phyloP scores from a whole-genome alignment of 2,113 vertebrate genomes.

The Aegithalos caudatus region DNA sequence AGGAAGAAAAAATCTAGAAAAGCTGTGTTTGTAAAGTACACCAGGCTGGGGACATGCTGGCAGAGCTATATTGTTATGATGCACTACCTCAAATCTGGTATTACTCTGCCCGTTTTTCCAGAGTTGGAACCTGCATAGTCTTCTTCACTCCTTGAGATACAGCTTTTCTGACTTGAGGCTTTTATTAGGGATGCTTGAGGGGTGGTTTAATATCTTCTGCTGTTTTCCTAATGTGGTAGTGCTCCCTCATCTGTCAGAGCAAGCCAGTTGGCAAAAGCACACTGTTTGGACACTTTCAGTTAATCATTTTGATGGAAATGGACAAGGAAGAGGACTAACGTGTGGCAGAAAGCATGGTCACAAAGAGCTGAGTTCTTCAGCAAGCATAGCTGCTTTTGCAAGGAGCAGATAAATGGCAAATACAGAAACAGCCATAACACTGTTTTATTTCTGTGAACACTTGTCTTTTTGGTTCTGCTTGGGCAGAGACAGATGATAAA shows the following conservation, averaged over 20 bases:
- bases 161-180: neutral
- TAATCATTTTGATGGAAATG: neutral
- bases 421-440: neutral
- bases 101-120: neutral
- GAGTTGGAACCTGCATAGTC: neutral
- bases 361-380: neutral
- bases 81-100: fast-evolving
- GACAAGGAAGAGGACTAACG: neutral
- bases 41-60: neutral
- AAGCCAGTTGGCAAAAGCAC: neutral
- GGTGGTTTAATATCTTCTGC: neutral
- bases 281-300: neutral
- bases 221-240: neutral
- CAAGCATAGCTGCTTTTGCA: neutral
- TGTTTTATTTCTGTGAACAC: neutral
- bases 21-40: fast-evolving
- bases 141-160: neutral
- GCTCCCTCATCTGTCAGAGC: neutral
- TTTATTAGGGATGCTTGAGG: neutral
- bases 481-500: neutral
- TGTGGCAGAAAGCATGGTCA: neutral
- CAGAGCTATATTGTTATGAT: neutral
- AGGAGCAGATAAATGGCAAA: neutral
- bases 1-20: neutral
- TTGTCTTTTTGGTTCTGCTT: neutral